Base-by-base conservation (phyloP, 1,140 invertebrate genomes). In the Metaphire vulgaris region DNA sequence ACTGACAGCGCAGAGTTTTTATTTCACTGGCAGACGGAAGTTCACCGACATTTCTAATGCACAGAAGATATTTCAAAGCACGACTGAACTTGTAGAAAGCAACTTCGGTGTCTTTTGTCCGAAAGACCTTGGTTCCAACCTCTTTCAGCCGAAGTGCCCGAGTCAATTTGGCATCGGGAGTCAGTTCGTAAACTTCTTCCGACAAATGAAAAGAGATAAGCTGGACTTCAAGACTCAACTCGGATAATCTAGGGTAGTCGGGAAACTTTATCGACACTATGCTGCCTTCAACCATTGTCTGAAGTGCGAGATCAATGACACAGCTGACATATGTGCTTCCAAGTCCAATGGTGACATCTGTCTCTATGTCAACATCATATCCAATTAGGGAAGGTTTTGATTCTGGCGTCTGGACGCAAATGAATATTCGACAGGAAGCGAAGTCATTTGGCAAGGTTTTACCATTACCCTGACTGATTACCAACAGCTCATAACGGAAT, bases 21-120 rank as follows among this genome's bases (percentile, higher is more conserved):
- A 56, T 21, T 56, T 56, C 41, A 56, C 41, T 56, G 41, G 41
- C 41, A 12, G 41, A 12, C 6, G 6, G 6, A 6, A 56, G 41
- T 12, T 21, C 21, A 21, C 21, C 41, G 6, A 56, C 41, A 56
- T 56, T 21, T 56, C 41, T 6, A 56, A 12, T 56, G 41, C 41
- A 56, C 41, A 56, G 21, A 6, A 56, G 41, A 56, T 56, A 56
- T 56, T 56, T 56, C 41, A 56, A 56, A 12, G 41, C 6, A 12
- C 41, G 41, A 56, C 41, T 56, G 41, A 56, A 56, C 41, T 56
- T 56, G 41, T 56, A 56, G 41, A 56, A 56, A 56, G 41, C 41
- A 21, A 56, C 41, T 56, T 56, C 41, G 21, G 21, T 21, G 41
- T 21, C 21, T 21, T 56, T 56, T 6, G 6, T 21, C 41, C 41